These are phyloP conservation scores for Actenoides lindsayi DNA, from an alignment of 2,113 vertebrate genomes.

Conservation along the genomic window DNA sequence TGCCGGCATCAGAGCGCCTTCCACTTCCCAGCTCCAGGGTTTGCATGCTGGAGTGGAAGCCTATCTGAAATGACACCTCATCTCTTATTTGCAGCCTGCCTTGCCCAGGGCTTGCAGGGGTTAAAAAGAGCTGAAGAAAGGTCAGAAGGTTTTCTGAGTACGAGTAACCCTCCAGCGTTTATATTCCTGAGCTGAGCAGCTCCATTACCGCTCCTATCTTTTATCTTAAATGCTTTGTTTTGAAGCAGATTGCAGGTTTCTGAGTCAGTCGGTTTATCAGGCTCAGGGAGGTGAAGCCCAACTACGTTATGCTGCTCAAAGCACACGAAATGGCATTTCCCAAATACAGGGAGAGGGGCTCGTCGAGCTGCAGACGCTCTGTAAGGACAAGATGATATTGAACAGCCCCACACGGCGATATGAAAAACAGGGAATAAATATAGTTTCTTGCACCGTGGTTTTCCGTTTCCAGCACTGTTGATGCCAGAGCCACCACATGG, in stretches of 20 bases:
- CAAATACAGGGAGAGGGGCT: not conserved
- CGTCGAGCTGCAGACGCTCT: not conserved
- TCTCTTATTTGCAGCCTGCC: not conserved
- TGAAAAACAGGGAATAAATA: not conserved
- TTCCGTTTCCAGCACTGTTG: not conserved
- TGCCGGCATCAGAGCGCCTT: not conserved
- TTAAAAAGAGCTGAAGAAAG: constrained; percentile 21
- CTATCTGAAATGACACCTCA: not conserved
- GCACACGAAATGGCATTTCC: not conserved
- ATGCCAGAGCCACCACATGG: not conserved
- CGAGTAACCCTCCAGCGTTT: not conserved
- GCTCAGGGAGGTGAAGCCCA: not conserved
- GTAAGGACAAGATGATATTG: not conserved
- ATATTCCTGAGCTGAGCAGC: not conserved
- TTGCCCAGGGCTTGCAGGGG: not conserved
- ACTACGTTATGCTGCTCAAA: not conserved
- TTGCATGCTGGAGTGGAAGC: not conserved
- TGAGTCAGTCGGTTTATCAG: not conserved
- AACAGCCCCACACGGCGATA: not conserved
- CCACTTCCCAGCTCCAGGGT: not conserved
- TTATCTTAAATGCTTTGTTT: constrained; percentile 33
- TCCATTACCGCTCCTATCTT: not conserved
- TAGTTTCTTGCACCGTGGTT: not conserved
- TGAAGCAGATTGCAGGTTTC: constrained; percentile 41
- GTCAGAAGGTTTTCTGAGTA: constrained; percentile 4